Conservation (phyloP, 2,888 invertebrate genomes). For the Aphrophora alni region DNA sequence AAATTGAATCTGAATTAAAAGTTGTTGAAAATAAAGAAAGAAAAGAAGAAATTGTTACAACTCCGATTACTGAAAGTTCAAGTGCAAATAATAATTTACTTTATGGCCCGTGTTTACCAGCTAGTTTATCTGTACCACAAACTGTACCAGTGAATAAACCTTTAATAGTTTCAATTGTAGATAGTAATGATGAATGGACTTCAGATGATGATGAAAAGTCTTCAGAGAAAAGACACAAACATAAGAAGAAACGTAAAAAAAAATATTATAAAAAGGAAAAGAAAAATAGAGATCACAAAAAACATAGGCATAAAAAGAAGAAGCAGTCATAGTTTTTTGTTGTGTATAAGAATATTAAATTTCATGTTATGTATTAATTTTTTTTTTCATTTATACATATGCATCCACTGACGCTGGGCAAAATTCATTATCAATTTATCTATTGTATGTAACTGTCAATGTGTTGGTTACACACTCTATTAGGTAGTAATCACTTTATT, state of each 20-base stretch:
- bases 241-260: slow-evolving; percentile 40
- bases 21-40: slow-evolving; percentile 36
- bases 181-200: slow-evolving; percentile 40
- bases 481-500: too few relatives aligned
- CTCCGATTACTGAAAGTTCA: slow-evolving; percentile 27
- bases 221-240: slow-evolving; percentile 43
- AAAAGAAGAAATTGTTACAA: slow-evolving; percentile 40
- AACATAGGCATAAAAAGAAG: slow-evolving; percentile 41
- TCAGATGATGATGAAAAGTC: slow-evolving; percentile 34
- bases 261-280: slow-evolving; percentile 44
- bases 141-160: background rate
- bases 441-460: too few relatives aligned
- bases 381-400: too few relatives aligned
- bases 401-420: too few relatives aligned
- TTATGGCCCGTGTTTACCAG: slow-evolving; percentile 68
- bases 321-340: background rate
- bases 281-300: slow-evolving; percentile 38
- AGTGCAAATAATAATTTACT: slow-evolving; percentile 33
- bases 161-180: background rate
- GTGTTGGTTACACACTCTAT: too few relatives aligned
- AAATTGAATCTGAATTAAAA: slow-evolving; percentile 19
- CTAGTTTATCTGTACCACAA: background rate
- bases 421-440: too few relatives aligned
- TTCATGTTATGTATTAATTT: too few relatives aligned
- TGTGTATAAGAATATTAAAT: too few relatives aligned